Evolutionary conservation across 2,888 invertebrate species (phyloP).

Genomic region (Heteropelma amictum): DNA sequence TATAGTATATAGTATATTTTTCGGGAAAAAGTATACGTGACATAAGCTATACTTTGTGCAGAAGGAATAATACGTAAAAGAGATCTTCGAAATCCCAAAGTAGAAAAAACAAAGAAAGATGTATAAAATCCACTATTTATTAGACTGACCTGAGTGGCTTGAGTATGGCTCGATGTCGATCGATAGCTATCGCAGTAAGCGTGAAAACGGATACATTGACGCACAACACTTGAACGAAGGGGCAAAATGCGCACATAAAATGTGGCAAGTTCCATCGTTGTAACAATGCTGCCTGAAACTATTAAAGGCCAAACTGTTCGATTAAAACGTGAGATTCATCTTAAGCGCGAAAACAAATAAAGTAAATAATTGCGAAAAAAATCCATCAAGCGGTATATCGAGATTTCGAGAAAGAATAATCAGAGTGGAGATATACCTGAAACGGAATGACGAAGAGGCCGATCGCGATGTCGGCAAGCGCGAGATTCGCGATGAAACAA

Average conservation of each 20-base stretch:
- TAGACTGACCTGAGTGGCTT: constrained; percentile 84
- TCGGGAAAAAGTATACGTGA: no score
- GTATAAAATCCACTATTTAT: neutral
- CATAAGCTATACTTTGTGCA: no score
- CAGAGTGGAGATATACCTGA: constrained; percentile 77
- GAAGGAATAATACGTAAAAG: no score
- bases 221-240: constrained; percentile 91
- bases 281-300: constrained; percentile 92
- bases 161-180: constrained; percentile 89
- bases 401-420: neutral
- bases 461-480: constrained; percentile 91
- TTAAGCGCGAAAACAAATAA: neutral
- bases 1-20: no score
- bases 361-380: neutral
- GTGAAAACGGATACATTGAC: constrained; percentile 95
- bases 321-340: neutral
- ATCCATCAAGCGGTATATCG: no score
- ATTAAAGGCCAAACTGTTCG: constrained; percentile 58
- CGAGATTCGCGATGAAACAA: constrained; percentile 91
- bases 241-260: constrained; percentile 93
- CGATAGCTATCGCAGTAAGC: constrained; percentile 91
- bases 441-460: constrained; percentile 92
- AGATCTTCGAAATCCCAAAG: neutral
- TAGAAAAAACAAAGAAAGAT: neutral
- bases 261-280: constrained; percentile 92